These are phyloP conservation scores for Sminthurides bifidus DNA, from an alignment of 1,140 invertebrate genomes.

Conservation along the genomic window DNA sequence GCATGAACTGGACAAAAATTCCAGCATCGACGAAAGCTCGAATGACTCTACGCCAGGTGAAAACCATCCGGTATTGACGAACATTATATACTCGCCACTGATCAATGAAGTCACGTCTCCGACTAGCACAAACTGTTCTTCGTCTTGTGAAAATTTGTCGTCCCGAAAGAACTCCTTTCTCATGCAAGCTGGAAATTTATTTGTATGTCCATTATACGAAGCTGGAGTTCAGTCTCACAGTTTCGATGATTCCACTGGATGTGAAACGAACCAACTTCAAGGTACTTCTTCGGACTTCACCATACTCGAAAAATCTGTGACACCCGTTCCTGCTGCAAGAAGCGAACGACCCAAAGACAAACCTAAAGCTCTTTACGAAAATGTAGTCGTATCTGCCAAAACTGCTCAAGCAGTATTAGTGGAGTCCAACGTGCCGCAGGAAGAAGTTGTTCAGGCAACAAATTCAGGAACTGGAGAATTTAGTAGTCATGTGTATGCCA, in stretches of 20 bases:
- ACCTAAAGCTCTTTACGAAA: too few species aligned
- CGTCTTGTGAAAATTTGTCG: constrained; percentile 5
- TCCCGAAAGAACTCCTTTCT: not conserved
- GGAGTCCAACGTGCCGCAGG: not conserved
- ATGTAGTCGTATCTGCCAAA: too few species aligned
- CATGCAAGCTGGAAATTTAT: constrained; percentile 10
- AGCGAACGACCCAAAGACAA: too few species aligned
- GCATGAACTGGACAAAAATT: constrained; percentile 30
- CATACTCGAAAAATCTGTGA: too few species aligned
- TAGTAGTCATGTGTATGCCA: constrained; percentile 19
- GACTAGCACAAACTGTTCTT: not conserved
- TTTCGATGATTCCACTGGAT: too few species aligned
- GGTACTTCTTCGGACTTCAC: too few species aligned
- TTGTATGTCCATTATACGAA: constrained; percentile 27
- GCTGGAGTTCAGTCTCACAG: constrained; percentile 15
- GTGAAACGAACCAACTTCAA: too few species aligned
- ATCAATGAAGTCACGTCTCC: constrained; percentile 25
- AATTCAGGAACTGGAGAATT: too few species aligned
- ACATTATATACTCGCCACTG: constrained; percentile 31
- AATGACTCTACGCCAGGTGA: constrained; percentile 24
- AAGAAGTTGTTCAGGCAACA: not conserved
- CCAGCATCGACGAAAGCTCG: constrained; percentile 29
- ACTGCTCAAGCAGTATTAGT: too few species aligned
- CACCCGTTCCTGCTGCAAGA: too few species aligned
- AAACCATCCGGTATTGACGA: constrained; percentile 16